Evolutionary conservation across 2,113 vertebrate species (phyloP).

Genomic region (Bambusicola thoracicus): DNA sequence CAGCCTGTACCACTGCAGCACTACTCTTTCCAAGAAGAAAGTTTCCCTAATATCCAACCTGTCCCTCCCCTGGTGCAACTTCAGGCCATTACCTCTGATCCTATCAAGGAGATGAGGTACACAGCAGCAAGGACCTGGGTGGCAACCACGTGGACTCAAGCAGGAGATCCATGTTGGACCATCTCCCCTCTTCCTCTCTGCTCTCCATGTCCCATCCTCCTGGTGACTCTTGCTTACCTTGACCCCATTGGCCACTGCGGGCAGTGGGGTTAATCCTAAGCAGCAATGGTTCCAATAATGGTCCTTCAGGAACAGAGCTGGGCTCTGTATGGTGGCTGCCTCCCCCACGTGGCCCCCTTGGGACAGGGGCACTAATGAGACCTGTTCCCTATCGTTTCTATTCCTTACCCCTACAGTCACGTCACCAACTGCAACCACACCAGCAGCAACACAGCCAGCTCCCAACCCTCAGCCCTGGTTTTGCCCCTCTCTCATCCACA

Average conservation of each 20-base stretch:
- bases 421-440: not conserved
- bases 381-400: not conserved
- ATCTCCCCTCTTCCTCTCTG: not conserved
- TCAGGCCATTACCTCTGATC: too few relatives aligned
- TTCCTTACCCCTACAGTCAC: accelerated
- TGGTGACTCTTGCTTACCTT: too few relatives aligned
- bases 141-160: not conserved
- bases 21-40: too few relatives aligned
- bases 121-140: not conserved
- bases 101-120: not conserved
- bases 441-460: not conserved
- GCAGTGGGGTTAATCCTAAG: not conserved
- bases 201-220: not conserved
- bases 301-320: not conserved
- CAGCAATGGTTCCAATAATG: not conserved
- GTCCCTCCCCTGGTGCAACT: too few relatives aligned
- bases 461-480: not conserved
- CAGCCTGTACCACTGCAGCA: too few relatives aligned
- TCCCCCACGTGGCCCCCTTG: not conserved
- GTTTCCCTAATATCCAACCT: too few relatives aligned
- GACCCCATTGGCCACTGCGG: not conserved
- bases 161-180: not conserved
- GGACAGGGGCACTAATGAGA: accelerated
- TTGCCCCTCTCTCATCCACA: not conserved
- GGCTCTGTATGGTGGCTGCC: not conserved